Percentiles rank a stretch among this genome's conserved stretches.
phyloP scores from a whole-genome alignment of 2,888 invertebrate species.

The Lymantria monacha region DNA sequence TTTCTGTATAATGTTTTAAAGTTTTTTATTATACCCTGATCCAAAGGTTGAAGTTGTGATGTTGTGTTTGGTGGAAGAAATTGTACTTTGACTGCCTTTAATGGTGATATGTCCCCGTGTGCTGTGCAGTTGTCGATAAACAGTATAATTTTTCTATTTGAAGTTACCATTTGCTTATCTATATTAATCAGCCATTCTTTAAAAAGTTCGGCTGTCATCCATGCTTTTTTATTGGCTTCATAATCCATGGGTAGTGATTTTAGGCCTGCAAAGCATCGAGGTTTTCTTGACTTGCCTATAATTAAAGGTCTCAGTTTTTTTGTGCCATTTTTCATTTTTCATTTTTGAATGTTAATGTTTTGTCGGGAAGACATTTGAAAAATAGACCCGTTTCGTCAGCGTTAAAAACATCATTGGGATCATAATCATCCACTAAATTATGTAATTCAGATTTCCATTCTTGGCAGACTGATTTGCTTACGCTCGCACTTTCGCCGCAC shows the following conservation, averaged over 20 bases:
- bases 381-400: slow-evolving; percentile 19
- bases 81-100: neutral
- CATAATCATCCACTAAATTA: neutral
- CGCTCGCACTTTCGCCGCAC: neutral
- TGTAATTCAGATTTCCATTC: neutral
- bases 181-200: slow-evolving; percentile 1
- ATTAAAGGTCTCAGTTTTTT: slow-evolving; percentile 16
- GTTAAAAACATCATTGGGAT: slow-evolving; percentile 19
- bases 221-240: slow-evolving; percentile 16
- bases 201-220: slow-evolving; percentile 23
- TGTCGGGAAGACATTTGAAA: slow-evolving; percentile 14
- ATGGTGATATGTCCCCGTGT: slow-evolving; percentile 17
- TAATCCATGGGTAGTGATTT: slow-evolving; percentile 16
- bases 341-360: neutral
- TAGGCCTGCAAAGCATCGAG: slow-evolving; percentile 21
- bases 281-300: slow-evolving; percentile 11
- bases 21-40: slow-evolving; percentile 1
- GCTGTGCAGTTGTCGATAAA: slow-evolving; percentile 16
- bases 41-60: neutral
- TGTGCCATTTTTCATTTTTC: slow-evolving; percentile 11
- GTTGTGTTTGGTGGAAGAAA: neutral
- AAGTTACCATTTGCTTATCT: neutral
- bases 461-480: neutral
- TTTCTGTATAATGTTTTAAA: too few species aligned
- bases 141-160: slow-evolving; percentile 9